Base-by-base conservation (phyloP, 2,888 invertebrate species). In the Pheosia tremula region DNA sequence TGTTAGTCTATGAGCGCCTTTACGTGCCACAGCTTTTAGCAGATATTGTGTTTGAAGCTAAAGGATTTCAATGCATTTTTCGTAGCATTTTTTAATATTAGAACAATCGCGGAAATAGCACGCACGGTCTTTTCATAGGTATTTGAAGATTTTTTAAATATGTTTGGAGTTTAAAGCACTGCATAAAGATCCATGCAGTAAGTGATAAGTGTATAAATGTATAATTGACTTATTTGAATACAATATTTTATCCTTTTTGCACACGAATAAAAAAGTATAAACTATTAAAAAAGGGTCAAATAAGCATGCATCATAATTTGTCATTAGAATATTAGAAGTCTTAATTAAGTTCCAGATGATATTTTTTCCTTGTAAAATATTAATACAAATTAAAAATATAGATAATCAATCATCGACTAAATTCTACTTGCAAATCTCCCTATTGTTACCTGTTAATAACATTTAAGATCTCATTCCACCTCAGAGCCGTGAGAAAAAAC, bases 401-500 rank as follows among this genome's bases (percentile, higher is more conserved):
- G 10, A 3, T 10, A 53, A 54, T 54, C 10, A 54, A 54, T 52
- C 52, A 36, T 52, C 52, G 43, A 8, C 9, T 10, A 43, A 43
- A 43, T 43, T 43, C 43, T 10, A 10, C 43, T 43, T 9, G 43
- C 8, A 43, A 3, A 10, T 43, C 10, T 43, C 0, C 9, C 52
- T 9, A 52, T 52, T 52, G 52, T 37, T 37, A 37, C 0, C 5
- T 53, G 53, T 53, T 37, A 50, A 8, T 50, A 50, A 50, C 24
- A 11, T 53, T 53, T 53, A 55, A 39, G 39, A 38, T 38, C 55
- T 55, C 13, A 55, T 55, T 39, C 39, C 39, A 7, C n/a, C 39
- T n/a, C 39, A 55, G 39, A 43, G 36, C 11, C 69, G 68, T 77
- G 69, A 64, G 70, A 75, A 77, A 69, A 69, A 60, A 63, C 9